phyloP scores from a whole-genome alignment of 2,888 invertebrate genomes.

The Petrolisthes manimaculis region DNA sequence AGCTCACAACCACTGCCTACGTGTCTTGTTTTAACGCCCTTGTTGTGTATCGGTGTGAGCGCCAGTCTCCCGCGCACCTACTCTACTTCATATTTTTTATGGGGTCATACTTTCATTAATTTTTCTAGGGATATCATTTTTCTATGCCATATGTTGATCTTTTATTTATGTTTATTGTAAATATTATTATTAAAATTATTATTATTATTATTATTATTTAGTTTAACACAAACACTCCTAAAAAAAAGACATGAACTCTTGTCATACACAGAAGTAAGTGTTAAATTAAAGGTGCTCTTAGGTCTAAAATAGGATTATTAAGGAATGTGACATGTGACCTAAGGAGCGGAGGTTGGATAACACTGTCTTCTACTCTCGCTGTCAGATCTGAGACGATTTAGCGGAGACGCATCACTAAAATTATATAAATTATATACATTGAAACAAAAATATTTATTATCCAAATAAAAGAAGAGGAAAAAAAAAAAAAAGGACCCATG shows the following conservation, averaged over 20 bases:
- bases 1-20: slow-evolving; percentile 18
- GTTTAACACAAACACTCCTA: slow-evolving; percentile 55
- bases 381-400: slow-evolving; percentile 21
- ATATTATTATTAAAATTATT: slow-evolving; percentile 49
- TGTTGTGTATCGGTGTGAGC: slow-evolving; percentile 13
- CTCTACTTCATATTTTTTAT: slow-evolving; percentile 27
- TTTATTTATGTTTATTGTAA: slow-evolving; percentile 55
- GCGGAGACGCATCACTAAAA: slow-evolving; percentile 4
- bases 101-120: slow-evolving; percentile 13
- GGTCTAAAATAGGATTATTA: slow-evolving; percentile 33
- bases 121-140: slow-evolving; percentile 44
- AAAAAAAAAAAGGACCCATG: too few relatives aligned
- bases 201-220: slow-evolving; percentile 51
- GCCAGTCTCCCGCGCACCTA: background rate
- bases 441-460: too few relatives aligned
- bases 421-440: background rate
- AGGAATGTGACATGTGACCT: slow-evolving; percentile 43
- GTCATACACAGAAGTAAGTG: slow-evolving; percentile 54
- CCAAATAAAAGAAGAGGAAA: too few relatives aligned
- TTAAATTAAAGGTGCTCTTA: slow-evolving; percentile 48
- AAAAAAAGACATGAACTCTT: slow-evolving; percentile 53
- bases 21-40: slow-evolving; percentile 1
- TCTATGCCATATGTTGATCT: slow-evolving; percentile 45
- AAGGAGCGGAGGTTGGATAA: slow-evolving; percentile 48
- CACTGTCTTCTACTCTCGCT: slow-evolving; percentile 43